Conservation (phyloP, 2,797 vertebrate genomes). For the Emys orbicularis region DNA sequence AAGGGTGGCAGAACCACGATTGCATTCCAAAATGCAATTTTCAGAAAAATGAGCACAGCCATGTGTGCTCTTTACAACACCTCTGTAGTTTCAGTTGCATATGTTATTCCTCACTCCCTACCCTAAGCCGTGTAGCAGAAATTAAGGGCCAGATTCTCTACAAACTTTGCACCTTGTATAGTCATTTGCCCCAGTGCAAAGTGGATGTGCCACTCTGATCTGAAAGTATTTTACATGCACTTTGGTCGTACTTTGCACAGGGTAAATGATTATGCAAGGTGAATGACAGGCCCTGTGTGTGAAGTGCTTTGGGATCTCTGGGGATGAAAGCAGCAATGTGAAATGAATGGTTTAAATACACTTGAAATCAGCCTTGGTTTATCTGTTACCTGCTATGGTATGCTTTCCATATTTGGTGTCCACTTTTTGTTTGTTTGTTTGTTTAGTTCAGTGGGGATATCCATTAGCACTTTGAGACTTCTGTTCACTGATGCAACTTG, state of each 20-base stretch:
- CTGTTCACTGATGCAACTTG: background rate
- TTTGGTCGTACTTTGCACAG: background rate
- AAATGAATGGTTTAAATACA: background rate
- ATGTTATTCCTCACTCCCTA: background rate
- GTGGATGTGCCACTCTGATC: background rate
- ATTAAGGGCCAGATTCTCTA: background rate
- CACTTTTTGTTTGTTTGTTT: background rate
- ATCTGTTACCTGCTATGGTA: fast-evolving
- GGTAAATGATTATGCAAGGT: background rate
- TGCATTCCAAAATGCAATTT: background rate
- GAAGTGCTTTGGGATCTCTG: background rate
- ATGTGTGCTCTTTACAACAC: background rate
- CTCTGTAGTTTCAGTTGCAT: background rate
- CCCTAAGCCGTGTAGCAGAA: background rate
- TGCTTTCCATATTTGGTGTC: background rate
- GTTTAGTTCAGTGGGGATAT: background rate
- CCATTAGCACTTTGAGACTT: background rate
- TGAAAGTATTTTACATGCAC: background rate
- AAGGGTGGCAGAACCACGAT: background rate
- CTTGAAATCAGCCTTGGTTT: background rate
- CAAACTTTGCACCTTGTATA: background rate
- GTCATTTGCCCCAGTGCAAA: background rate
- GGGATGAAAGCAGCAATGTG: background rate
- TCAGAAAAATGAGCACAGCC: background rate
- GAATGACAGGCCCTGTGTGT: background rate